Conservation (phyloP, 2,888 invertebrate species). For the Scaptomyza cyrtandrae region DNA sequence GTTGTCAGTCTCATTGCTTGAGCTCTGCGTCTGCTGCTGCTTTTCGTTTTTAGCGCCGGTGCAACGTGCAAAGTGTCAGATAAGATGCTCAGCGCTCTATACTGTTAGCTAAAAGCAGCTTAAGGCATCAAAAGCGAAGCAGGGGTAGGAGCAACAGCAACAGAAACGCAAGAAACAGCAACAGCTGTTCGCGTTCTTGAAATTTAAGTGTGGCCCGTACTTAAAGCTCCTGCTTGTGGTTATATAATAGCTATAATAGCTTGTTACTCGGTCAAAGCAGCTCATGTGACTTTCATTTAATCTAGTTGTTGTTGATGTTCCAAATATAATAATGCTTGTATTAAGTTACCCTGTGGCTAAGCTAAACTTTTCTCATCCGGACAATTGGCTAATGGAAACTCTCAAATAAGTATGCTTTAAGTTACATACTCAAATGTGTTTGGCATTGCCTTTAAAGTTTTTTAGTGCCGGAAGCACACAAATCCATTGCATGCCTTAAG, state of each 20-base stretch:
- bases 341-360: not conserved
- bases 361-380: not conserved
- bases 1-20: slow-evolving; percentile 10
- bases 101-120: slow-evolving; percentile 33
- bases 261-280: slow-evolving; percentile 2
- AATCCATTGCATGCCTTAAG: slow-evolving; percentile 76
- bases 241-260: slow-evolving; percentile 8
- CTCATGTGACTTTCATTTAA: not conserved
- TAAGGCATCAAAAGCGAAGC: slow-evolving; percentile 29
- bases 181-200: slow-evolving; percentile 32
- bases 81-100: slow-evolving; percentile 56
- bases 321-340: not conserved
- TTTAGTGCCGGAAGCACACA: slow-evolving; percentile 21
- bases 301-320: not conserved
- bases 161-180: slow-evolving; percentile 11
- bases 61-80: slow-evolving; percentile 68
- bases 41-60: slow-evolving; percentile 16
- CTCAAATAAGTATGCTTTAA: slow-evolving; percentile 35
- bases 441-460: slow-evolving; percentile 31
- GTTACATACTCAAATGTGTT: slow-evolving; percentile 20
- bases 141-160: not conserved
- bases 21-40: not conserved
- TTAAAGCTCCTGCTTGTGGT: slow-evolving; percentile 1
- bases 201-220: slow-evolving; percentile 6
- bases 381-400: slow-evolving; percentile 21